These are phyloP conservation scores for Antigone vipio DNA, from an alignment of 2,113 vertebrate genomes.

Conservation along the genomic window DNA sequence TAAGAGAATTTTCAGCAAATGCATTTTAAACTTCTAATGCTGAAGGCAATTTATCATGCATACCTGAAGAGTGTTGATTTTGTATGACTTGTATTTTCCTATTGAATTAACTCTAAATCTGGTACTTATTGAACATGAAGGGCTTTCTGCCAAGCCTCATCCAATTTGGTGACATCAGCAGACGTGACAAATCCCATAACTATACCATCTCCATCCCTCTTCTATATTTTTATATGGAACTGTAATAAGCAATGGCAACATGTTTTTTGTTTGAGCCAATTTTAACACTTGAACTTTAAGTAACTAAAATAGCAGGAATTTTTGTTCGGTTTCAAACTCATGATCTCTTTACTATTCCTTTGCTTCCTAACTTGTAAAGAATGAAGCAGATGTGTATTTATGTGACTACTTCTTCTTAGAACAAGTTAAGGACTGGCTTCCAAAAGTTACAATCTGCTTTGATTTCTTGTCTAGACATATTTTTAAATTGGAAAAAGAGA, in stretches of 20 bases:
- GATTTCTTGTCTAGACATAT: conserved; percentile 43
- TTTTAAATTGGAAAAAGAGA: conserved; percentile 27
- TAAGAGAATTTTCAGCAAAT: not conserved
- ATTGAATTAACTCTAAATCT: conserved; percentile 14
- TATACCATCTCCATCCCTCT: not conserved
- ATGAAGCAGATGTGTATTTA: conserved; percentile 55
- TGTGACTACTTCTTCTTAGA: conserved; percentile 24
- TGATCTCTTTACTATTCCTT: conserved; percentile 14
- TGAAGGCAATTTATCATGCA: not conserved
- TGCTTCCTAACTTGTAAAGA: conserved; percentile 43
- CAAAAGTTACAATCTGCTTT: conserved; percentile 50
- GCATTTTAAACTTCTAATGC: not conserved
- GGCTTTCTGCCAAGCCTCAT: not conserved
- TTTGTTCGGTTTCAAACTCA: conserved; percentile 1
- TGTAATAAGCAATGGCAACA: not conserved
- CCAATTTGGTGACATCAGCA: not conserved
- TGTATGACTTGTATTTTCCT: not conserved
- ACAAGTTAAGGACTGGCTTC: conserved; percentile 40
- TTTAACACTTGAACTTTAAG: conserved; percentile 29
- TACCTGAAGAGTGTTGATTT: not conserved
- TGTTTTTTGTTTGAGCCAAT: not conserved
- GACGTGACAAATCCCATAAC: not conserved
- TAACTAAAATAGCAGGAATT: not conserved
- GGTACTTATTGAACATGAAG: not conserved
- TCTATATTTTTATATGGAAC: not conserved